Base-by-base conservation (phyloP, 2,888 invertebrate genomes). In the Chironomus riparius region DNA sequence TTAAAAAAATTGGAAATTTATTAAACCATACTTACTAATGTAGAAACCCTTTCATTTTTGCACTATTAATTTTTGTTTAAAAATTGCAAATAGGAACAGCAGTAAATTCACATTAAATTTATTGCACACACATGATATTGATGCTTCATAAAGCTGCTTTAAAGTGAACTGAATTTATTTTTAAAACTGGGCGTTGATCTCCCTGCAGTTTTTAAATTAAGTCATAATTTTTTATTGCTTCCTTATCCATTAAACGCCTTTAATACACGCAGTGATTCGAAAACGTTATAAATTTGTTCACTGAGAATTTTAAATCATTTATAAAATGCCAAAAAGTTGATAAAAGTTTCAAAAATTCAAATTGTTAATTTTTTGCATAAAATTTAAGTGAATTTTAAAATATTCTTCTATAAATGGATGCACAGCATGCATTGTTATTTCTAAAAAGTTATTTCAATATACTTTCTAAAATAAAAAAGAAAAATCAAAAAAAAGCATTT, bases 401-500 rank as follows among this genome's bases (percentile, higher is more conserved):
- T n/a, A n/a, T n/a, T n/a, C n/a, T n/a, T n/a, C n/a, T n/a, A n/a
- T n/a, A n/a, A n/a, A n/a, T n/a, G n/a, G 28, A 28, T 28, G 28
- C 28, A 56, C 13, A 56, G 18, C 13, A 50, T 50, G 15, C 50
- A 50, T 50, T 50, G 6, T 56, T 18, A 18, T 18, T 56, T 5
- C 6, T 7, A 18, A 3, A 50, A 50, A 48, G 6, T 2, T n/a
- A n/a, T n/a, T 2, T 50, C 50, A 50, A 50, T 56, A 22, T 5
- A 24, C 22, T 21, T 65, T 65, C 62, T 21, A 21, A 65, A 65
- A 62, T 21, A 21, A 65, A 65, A 62, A 65, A 13, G 24, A 65
- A 24, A 61, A 72, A 38, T 72, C 72, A 72, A 72, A 15, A 56
- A 56, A 38, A 38, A 50, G 61, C 47, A 70, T 28, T 38, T 72